Base-by-base conservation (phyloP, 2,113 vertebrate species). In the Sapajus apella region DNA sequence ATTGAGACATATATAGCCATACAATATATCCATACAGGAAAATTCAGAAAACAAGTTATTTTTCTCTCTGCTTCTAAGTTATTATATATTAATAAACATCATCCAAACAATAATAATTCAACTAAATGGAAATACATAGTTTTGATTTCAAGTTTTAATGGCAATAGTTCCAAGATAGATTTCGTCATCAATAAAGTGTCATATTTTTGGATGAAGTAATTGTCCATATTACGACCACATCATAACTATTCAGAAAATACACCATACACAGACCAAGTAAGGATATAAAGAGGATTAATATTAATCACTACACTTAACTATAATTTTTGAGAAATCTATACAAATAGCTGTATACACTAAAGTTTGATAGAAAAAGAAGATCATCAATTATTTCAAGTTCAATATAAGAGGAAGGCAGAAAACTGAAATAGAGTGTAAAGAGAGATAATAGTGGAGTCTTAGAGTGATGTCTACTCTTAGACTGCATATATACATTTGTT, bases 61-160 rank as follows among this genome's bases (percentile, higher is more conserved):
- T 45, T 77, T 40, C 47, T 58, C 11, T 21, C 81, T 85, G 32
- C 68, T 90, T 96, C 89, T 96, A 93, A 18, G 92, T 87, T 76
- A 95, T 52, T 52, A 17, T 52, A 52, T 4, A 55, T 7, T 93
- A 85, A 91, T 87, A 50, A 93, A 94, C 88, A 88, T 95, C 76
- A 97, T 17, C 90, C 55, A 80, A 97, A 92, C 91, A 97, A 96
- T 1, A 97, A 47, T 82, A 79, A 87, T n/a, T 14, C 94, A 96
- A 94, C 75, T n/a, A n/a, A 45, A 79, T 58, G 83, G 6, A 37
- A 32, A 8, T 2, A 82, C 43, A 32, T 8, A 23, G 32, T 4
- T 76, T 96, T 92, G 84, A 98, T 97, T 94, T 96, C 84, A 50
- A 2, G 72, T 96, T 97, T 37, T 82, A 97, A 89, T 95, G 86